Conservation (phyloP, 1,140 invertebrate species). For the Drosophila arawakana region DNA sequence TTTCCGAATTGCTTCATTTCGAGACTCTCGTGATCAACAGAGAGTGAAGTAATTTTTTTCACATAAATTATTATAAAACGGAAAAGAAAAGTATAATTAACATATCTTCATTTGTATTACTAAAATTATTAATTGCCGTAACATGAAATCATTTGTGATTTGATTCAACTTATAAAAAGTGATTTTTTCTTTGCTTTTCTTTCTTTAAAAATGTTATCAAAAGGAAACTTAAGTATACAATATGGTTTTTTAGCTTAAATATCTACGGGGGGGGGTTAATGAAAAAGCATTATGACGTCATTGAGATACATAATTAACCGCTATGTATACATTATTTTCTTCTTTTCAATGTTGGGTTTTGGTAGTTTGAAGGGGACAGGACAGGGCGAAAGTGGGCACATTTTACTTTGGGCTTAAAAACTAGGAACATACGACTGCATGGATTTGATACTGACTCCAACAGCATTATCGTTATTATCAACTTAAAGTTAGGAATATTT, state of each 20-base stretch:
- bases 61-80: background rate
- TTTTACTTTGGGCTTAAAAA: background rate
- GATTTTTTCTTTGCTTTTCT: too few species aligned
- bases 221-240: too few species aligned
- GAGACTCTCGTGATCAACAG: background rate
- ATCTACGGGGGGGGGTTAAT: conserved; percentile 1
- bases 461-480: background rate
- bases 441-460: background rate
- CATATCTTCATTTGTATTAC: too few species aligned
- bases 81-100: background rate
- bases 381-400: too few species aligned
- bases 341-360: background rate
- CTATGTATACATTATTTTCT: conserved; percentile 2
- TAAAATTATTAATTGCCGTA: too few species aligned
- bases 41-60: background rate
- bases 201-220: too few species aligned
- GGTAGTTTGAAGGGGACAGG: background rate
- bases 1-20: background rate
- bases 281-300: background rate
- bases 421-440: background rate
- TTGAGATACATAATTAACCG: conserved; percentile 11
- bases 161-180: too few species aligned
- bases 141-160: too few species aligned
- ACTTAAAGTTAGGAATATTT: background rate
- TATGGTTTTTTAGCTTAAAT: conserved; percentile 1